phyloP scores from a whole-genome alignment of 2,113 vertebrate species.

The Zootoca vivipara region DNA sequence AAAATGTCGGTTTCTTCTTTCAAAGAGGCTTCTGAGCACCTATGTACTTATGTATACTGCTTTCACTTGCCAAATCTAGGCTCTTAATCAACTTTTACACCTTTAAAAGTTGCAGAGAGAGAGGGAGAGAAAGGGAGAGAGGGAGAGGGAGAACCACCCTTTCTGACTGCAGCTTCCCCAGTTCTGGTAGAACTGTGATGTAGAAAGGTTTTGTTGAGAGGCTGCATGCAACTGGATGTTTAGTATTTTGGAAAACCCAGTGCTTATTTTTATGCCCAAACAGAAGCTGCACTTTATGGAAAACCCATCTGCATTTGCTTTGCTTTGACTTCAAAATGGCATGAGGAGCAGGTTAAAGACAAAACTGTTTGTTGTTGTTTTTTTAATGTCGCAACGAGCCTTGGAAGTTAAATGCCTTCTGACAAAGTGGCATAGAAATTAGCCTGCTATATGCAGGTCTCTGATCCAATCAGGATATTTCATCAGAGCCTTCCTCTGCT shows the following conservation, averaged over 20 bases:
- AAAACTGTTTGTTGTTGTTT: neutral
- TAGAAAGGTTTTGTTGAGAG: neutral
- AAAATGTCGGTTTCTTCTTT: neutral
- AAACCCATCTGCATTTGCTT: neutral
- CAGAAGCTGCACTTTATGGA: neutral
- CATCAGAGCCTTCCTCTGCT: slow-evolving; percentile 42
- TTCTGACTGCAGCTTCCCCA: neutral
- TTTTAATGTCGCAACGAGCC: fast-evolving
- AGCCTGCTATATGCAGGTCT: slow-evolving; percentile 33
- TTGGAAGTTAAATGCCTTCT: fast-evolving
- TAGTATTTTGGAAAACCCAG: neutral
- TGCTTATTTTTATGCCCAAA: neutral
- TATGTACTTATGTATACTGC: neutral
- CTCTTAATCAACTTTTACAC: neutral
- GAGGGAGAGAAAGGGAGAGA: too few relatives aligned
- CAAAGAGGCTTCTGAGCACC: neutral
- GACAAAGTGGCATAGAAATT: fast-evolving
- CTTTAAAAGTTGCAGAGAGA: neutral
- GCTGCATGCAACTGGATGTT: neutral
- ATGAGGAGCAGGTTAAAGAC: neutral
- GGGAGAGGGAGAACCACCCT: neutral
- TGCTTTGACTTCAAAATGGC: neutral
- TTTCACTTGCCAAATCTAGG: neutral
- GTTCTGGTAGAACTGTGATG: neutral
- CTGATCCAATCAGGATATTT: slow-evolving; percentile 75